These are phyloP conservation scores for Pachyrhynchus sulphureomaculatus DNA, from an alignment of 1,140 invertebrate species.

Conservation along the genomic window DNA sequence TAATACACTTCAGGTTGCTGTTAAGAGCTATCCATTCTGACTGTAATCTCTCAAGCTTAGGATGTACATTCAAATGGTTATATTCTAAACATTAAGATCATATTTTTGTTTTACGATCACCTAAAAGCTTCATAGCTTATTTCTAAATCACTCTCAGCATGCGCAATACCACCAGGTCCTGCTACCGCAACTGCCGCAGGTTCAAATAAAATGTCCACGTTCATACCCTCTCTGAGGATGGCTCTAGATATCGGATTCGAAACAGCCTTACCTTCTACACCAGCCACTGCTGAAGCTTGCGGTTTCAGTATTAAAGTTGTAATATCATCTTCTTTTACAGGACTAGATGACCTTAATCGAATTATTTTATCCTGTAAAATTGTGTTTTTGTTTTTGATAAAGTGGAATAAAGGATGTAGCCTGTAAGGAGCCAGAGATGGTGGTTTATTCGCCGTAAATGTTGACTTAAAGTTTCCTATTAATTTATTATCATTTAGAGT, in stretches of 20 bases:
- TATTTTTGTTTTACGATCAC: no score
- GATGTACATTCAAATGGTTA: no score
- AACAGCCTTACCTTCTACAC: slow-evolving; percentile 64
- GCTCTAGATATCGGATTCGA: slow-evolving; percentile 65
- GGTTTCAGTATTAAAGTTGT: slow-evolving; percentile 62
- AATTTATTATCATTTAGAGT: neutral
- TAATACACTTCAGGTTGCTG: no score
- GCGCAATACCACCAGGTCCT: slow-evolving; percentile 68
- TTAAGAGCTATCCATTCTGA: no score
- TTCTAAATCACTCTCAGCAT: slow-evolving; percentile 64
- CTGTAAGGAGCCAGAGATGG: slow-evolving; percentile 38
- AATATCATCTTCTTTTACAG: slow-evolving; percentile 39
- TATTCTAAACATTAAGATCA: no score
- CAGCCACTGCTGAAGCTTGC: slow-evolving; percentile 61
- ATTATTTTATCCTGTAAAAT: slow-evolving; percentile 35
- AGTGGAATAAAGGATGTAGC: slow-evolving; percentile 40
- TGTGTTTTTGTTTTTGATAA: slow-evolving; percentile 41
- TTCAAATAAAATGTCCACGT: slow-evolving; percentile 60
- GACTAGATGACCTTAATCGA: slow-evolving; percentile 37
- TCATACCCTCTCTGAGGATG: slow-evolving; percentile 54
- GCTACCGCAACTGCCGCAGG: slow-evolving; percentile 68
- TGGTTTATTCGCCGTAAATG: slow-evolving; percentile 1
- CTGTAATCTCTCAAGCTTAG: no score
- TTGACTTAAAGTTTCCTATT: neutral
- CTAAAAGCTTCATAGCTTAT: slow-evolving; percentile 48